These are phyloP conservation scores for Tryphoninae sp. DNA, from an alignment of 2,888 invertebrate species.

Conservation along the genomic window DNA sequence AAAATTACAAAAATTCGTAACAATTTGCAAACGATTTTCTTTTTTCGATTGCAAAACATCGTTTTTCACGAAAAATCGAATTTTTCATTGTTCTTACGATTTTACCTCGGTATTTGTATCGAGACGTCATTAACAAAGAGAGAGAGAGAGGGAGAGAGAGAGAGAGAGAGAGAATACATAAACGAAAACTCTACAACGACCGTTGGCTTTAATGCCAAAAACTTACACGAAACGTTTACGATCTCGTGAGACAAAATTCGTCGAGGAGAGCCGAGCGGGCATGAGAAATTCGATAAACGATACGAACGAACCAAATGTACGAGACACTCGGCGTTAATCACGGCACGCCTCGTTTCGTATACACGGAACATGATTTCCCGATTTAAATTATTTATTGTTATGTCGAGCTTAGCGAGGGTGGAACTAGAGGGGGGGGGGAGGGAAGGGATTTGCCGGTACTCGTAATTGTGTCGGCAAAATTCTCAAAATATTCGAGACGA, in stretches of 20 bases:
- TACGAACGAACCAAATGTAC: constrained; percentile 1
- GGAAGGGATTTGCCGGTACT: not conserved
- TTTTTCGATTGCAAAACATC: not conserved
- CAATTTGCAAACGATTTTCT: not conserved
- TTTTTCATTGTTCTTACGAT: not conserved
- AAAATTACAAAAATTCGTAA: not conserved
- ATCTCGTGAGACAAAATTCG: constrained; percentile 34
- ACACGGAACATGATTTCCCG: constrained; percentile 5
- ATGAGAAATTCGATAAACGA: constrained; percentile 21
- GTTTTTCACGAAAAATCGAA: not conserved
- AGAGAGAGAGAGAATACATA: not conserved
- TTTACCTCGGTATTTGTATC: not conserved
- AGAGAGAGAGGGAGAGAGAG: not conserved
- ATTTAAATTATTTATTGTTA: not conserved
- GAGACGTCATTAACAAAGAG: not conserved
- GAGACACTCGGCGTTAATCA: constrained; percentile 22
- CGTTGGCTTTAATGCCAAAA: constrained; percentile 39
- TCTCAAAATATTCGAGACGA: constrained; percentile 39
- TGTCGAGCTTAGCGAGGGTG: not conserved
- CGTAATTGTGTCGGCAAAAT: constrained; percentile 13
- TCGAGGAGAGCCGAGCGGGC: constrained; percentile 9
- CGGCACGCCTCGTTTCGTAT: not conserved
- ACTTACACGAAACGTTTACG: constrained; percentile 46
- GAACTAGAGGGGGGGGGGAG: not conserved
- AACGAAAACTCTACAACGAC: constrained; percentile 1